Evolutionary conservation across 2,888 invertebrate species (phyloP), one percentile per base, ranked within the genome.

Genomic region (Xiphydria camelus): DNA sequence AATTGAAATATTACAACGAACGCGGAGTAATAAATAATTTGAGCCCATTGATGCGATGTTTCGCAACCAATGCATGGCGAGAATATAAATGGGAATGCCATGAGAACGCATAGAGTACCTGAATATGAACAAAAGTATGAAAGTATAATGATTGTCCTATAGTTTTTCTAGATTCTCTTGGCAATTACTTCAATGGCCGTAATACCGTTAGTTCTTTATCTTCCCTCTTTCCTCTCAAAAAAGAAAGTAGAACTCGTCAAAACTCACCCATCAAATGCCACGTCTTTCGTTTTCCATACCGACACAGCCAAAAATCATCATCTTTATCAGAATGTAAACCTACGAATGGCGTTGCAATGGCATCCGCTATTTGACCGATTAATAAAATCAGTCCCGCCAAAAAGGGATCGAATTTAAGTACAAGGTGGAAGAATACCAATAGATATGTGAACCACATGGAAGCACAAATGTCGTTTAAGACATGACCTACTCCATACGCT

Each of bases 371-470:
- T 80, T 89, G 87, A n/a, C 87, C 94, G 60, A 91, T 83, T 49
- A 94, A 79, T 76, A 94, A 82, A 39, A 91, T 77, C 35, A 82
- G 76, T 18, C 83, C 83, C 1, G 82, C 74, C 46, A 77, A 61
- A 5, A 64, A 56, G 41, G 77, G 70, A 47, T 73, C 66, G 49
- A 82, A 79, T 15, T 72, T 72, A 14, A 80, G 70, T 3, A 84
- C 84, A 59, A 80, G 76, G 53, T 84, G 82, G 60, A 92, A 87
- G 76, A 86, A 95, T 39, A 95, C 85, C 59, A 95, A 79, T 34
- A 92, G 82, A 75, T 95, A 95, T 1, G 90, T 90, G 76, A 95
- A 95, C 94, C 95, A 95, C 82, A 95, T 88, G 47, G 92, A 89
- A 12, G 94, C 92, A 76, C 91, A 92, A 29, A 95, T 82, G 77